Evolutionary conservation across 2,797 vertebrate species (phyloP).

Genomic region (Arnoldichthys spilopterus): DNA sequence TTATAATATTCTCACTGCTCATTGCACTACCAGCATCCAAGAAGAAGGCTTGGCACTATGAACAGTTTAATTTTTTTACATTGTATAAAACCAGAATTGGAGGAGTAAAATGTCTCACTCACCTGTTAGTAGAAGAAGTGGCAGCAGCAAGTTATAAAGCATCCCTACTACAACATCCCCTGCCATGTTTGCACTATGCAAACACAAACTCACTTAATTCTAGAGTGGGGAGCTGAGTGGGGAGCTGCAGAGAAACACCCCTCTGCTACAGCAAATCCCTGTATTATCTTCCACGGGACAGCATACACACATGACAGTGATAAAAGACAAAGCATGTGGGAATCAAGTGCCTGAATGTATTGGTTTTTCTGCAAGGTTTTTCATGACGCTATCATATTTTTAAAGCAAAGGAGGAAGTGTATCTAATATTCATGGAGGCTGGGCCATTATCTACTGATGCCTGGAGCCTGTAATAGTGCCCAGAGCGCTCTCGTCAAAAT

Average conservation of each 20-base stretch:
- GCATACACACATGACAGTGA: not conserved
- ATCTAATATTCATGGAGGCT: slow-evolving; percentile 82
- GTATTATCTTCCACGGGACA: not conserved
- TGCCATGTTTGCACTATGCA: slow-evolving; percentile 11
- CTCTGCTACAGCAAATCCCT: slow-evolving; percentile 4
- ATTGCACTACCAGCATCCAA: not conserved
- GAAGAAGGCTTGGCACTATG: not conserved
- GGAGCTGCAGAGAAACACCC: no score
- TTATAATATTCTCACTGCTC: not conserved
- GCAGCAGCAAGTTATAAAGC: slow-evolving; percentile 38
- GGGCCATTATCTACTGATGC: slow-evolving; percentile 70
- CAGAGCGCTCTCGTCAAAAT: slow-evolving; percentile 40
- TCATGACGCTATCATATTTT: slow-evolving; percentile 69
- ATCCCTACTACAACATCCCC: slow-evolving; percentile 38
- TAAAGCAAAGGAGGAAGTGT: slow-evolving; percentile 70
- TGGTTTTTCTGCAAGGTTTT: slow-evolving; percentile 24
- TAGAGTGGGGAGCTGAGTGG: not conserved
- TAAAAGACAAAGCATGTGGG: not conserved
- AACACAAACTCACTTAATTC: slow-evolving; percentile 4
- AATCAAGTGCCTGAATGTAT: slow-evolving; percentile 9
- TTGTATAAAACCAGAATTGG: not conserved
- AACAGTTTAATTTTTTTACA: not conserved
- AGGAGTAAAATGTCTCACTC: slow-evolving; percentile 3
- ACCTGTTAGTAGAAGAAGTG: slow-evolving; percentile 43
- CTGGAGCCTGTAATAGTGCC: slow-evolving; percentile 30